phyloP scores from a whole-genome alignment of 2,797 vertebrate genomes.

The Nannoperca obscura region DNA sequence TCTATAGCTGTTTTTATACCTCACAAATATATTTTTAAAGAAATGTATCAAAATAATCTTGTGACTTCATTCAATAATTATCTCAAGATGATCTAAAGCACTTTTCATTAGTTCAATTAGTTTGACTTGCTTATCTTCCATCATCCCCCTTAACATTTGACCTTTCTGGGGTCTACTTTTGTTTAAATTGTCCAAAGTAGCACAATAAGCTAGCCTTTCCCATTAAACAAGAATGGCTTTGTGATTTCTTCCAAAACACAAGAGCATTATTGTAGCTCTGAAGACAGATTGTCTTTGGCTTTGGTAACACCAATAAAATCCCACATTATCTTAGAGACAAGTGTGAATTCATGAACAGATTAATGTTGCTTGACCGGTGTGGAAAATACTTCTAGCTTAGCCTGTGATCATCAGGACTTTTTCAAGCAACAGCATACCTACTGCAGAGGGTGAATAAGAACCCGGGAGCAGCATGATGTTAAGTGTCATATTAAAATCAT shows the following conservation, averaged over 20 bases:
- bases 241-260: slow-evolving; percentile 44
- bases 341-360: slow-evolving; percentile 58
- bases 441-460: slow-evolving; percentile 38
- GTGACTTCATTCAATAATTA: neutral
- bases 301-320: slow-evolving; percentile 38
- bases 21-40: slow-evolving; percentile 1
- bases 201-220: slow-evolving; percentile 2
- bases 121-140: slow-evolving; percentile 10
- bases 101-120: neutral
- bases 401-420: slow-evolving; percentile 60
- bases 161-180: neutral
- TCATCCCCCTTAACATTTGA: slow-evolving; percentile 1
- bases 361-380: slow-evolving; percentile 60
- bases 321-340: slow-evolving; percentile 49
- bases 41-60: neutral
- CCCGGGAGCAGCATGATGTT: slow-evolving; percentile 57
- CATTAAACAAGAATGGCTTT: slow-evolving; percentile 16
- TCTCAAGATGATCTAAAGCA: neutral
- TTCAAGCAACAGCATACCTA: slow-evolving; percentile 55
- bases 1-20: neutral
- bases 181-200: slow-evolving; percentile 11
- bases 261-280: slow-evolving; percentile 31
- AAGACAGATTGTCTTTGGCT: slow-evolving; percentile 31
- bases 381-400: slow-evolving; percentile 35
- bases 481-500: slow-evolving; percentile 47